Percentiles rank a stretch among this genome's conserved stretches.
Evolutionary conservation across 53 echinoderm and acorn worm species (phyloP).

Genomic region (Zoroaster sp.): DNA sequence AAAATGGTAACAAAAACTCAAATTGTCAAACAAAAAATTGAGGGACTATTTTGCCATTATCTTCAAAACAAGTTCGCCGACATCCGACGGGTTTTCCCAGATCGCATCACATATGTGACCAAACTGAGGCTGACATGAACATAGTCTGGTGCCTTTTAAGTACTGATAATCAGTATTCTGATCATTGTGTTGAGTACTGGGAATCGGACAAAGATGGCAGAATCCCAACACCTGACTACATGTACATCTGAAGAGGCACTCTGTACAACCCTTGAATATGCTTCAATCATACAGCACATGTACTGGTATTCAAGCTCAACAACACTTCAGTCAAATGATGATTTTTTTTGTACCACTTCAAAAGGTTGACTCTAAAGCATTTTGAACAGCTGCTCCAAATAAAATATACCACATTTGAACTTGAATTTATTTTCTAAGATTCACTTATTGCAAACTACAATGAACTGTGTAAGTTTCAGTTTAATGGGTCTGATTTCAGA

Average conservation of each 20-base stretch:
- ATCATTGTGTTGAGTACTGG: background rate
- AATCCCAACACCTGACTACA: background rate
- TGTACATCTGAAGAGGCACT: background rate
- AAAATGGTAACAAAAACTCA: background rate
- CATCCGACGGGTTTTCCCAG: no score
- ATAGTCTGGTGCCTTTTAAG: background rate
- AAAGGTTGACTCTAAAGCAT: background rate
- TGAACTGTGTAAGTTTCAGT: no score
- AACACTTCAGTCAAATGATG: background rate
- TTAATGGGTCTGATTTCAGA: background rate
- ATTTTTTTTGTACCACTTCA: background rate
- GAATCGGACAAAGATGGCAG: background rate
- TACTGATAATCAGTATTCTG: background rate
- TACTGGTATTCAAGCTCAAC: background rate
- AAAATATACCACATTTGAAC: no score
- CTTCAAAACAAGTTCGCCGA: background rate
- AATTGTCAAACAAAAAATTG: background rate
- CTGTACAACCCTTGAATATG: background rate
- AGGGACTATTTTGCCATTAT: background rate
- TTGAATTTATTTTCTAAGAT: no score
- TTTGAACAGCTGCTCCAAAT: background rate
- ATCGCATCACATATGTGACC: background rate
- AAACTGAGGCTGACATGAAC: background rate
- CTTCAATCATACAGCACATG: background rate
- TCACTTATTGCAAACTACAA: no score